phyloP scores from a whole-genome alignment of 2,113 vertebrate genomes.

The Arothron firmamentum region DNA sequence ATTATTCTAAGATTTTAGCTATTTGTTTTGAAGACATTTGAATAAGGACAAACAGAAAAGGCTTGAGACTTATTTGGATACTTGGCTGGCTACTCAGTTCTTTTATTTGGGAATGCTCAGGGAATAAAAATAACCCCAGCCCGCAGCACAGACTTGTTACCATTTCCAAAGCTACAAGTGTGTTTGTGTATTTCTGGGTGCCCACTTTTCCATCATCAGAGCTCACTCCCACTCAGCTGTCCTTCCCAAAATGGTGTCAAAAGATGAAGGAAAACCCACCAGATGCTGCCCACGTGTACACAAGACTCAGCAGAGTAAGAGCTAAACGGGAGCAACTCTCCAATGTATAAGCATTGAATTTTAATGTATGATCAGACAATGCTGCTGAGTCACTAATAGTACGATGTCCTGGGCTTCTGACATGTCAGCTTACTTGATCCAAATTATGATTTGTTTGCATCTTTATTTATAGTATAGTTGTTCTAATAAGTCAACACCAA shows the following conservation, averaged over 20 bases:
- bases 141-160: conserved; percentile 14
- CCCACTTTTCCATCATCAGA: conserved; percentile 38
- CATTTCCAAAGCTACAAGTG: conserved; percentile 36
- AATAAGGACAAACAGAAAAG: neutral
- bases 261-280: conserved; percentile 33
- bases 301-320: conserved; percentile 6
- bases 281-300: conserved; percentile 25
- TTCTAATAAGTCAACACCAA: too few species aligned
- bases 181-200: conserved; percentile 62
- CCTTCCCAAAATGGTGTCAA: conserved; percentile 53
- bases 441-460: too few species aligned
- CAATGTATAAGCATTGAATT: neutral
- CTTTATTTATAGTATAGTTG: too few species aligned
- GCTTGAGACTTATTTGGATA: too few species aligned
- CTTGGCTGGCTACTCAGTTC: too few species aligned
- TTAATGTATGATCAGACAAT: neutral
- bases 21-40: neutral
- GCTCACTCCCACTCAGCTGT: conserved; percentile 64
- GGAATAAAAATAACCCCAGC: conserved; percentile 6
- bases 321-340: neutral
- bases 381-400: too few species aligned
- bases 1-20: neutral
- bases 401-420: too few species aligned
- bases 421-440: too few species aligned
- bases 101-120: too few species aligned